These are phyloP conservation scores for Rhagoletis pomonella DNA, from an alignment of 1,140 invertebrate species.

Conservation along the genomic window DNA sequence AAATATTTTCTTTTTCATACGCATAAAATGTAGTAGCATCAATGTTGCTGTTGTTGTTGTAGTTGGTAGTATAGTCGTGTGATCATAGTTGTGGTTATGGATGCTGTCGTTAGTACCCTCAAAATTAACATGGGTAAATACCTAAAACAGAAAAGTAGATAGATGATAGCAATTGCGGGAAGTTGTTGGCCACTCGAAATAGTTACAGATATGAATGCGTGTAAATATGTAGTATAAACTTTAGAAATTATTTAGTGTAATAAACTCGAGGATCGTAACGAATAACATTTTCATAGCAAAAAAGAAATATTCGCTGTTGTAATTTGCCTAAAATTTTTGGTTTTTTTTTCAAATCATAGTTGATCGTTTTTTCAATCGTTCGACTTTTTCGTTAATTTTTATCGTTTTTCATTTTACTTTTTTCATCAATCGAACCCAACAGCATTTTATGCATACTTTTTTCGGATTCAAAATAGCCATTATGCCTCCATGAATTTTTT, in stretches of 20 bases:
- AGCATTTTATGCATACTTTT: too few species aligned
- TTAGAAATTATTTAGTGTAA: too few species aligned
- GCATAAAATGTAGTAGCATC: conserved; percentile 46
- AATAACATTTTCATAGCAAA: too few species aligned
- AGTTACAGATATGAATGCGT: background rate
- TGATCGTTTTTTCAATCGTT: too few species aligned
- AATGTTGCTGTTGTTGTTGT: conserved; percentile 57
- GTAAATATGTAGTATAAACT: too few species aligned
- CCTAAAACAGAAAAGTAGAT: conserved; percentile 65
- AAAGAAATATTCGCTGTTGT: background rate
- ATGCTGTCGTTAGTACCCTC: conserved; percentile 63
- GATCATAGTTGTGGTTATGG: conserved; percentile 57
- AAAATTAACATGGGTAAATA: conserved; percentile 74
- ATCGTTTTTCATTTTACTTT: too few species aligned
- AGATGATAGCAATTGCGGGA: background rate
- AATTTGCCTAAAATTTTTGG: background rate
- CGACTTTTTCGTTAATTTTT: too few species aligned
- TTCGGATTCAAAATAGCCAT: too few species aligned
- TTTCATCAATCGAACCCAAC: too few species aligned
- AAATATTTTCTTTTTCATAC: conserved; percentile 48
- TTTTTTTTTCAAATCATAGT: too few species aligned
- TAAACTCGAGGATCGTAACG: too few species aligned
- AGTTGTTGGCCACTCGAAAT: conserved; percentile 19
- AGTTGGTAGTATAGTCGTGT: conserved; percentile 36
- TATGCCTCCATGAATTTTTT: too few species aligned